Evolutionary conservation across 2,888 invertebrate genomes (phyloP), one percentile per base, ranked within the genome.

Genomic region (Phortica okadai): DNA sequence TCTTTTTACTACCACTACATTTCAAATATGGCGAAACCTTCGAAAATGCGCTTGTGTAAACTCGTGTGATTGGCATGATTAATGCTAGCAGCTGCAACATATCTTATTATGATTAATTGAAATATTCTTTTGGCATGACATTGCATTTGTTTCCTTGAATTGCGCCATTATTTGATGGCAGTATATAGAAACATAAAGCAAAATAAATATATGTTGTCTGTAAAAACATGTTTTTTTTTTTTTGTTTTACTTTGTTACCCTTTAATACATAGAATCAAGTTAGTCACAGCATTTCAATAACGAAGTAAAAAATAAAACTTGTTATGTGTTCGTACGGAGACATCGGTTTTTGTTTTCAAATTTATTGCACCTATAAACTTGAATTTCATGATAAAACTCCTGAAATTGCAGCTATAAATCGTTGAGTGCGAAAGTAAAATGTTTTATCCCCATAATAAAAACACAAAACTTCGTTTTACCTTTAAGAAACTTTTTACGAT

Each of bases 381-480:
- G 83, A 84, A 79, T 78, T 78, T 78, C 74, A 82, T 87, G 78
- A 82, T 80, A 85, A 80, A 80, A 84, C 78, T 72, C 76, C 77
- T 73, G 80, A 82, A 86, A 82, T 86, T 81, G 77, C 80, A 74
- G 76, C 77, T 79, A 83, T 83, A 85, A 85, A 87, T 85, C 82
- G 79, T 72, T 14, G 56, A 58, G 72, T 62, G 64, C 72, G 76
- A 67, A 69, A 21, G 21, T 69, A 69, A 69, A 69, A 69, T 69
- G 45, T 72, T 72, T 72, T 72, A 72, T 72, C 70, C 54, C 45
- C 45, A 25, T 21, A 50, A 70, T 70, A 70, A 25, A 72, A 79
- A 77, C 82, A 75, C 79, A 82, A 87, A 86, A 85, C 85, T 87
- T 85, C 83, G 85, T 85, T 87, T 82, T 75, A 82, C 77, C 82